Conservation (phyloP, 2,888 invertebrate species). For the Gortyna flavago region DNA sequence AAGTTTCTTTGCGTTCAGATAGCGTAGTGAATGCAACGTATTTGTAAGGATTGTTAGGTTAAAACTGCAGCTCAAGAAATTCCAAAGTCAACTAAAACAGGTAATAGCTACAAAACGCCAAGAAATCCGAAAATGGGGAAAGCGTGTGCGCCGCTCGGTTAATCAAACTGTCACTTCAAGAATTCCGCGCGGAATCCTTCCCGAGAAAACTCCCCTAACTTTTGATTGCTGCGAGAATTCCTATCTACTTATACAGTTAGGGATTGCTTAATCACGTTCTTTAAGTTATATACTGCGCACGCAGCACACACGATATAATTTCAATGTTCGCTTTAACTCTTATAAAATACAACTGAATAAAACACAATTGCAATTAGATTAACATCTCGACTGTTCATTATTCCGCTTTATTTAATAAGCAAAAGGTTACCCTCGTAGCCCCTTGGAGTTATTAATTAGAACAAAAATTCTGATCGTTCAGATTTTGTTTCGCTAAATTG, state of each 20-base stretch:
- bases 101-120: constrained; percentile 83
- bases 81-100: constrained; percentile 80
- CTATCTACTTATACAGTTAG: constrained; percentile 84
- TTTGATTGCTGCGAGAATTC: constrained; percentile 88
- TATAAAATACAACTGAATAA: constrained; percentile 63
- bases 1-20: constrained; percentile 47
- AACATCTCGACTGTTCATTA: constrained; percentile 80
- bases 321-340: constrained; percentile 40
- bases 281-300: constrained; percentile 70
- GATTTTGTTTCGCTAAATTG: constrained; percentile 89
- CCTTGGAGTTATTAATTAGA: constrained; percentile 88
- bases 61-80: constrained; percentile 69
- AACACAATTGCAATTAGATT: constrained; percentile 77
- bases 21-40: constrained; percentile 48
- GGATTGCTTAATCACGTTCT: constrained; percentile 86
- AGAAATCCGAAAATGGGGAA: constrained; percentile 83
- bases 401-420: constrained; percentile 84
- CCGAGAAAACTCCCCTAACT: constrained; percentile 88
- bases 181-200: constrained; percentile 88
- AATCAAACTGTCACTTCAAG: constrained; percentile 90
- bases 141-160: constrained; percentile 89
- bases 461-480: constrained; percentile 89
- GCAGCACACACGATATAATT: constrained; percentile 62
- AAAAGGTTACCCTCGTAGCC: constrained; percentile 80
- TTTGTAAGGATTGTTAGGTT: constrained; percentile 55